These are phyloP conservation scores for Notothenia rossii DNA, from an alignment of 2,113 vertebrate genomes.

Conservation along the genomic window DNA sequence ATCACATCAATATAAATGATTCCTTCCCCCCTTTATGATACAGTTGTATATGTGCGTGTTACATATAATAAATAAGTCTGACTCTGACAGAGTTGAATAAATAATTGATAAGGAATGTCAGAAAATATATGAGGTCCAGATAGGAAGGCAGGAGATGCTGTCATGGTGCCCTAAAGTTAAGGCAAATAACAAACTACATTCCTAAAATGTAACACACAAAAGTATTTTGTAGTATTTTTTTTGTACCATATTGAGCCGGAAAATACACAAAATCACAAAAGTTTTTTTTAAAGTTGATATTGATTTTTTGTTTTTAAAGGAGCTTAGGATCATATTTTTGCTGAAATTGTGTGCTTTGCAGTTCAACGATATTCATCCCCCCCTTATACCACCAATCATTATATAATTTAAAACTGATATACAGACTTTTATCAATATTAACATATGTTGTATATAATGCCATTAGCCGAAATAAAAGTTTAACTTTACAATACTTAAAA, in stretches of 20 bases:
- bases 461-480: not conserved
- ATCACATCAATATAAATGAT: conserved; percentile 33
- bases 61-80: conserved; percentile 16
- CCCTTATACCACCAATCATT: not conserved
- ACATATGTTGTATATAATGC: not conserved
- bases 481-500: not conserved
- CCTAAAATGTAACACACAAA: not conserved
- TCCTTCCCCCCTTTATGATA: not conserved
- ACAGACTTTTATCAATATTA: not conserved
- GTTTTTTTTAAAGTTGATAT: too few species aligned
- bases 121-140: not conserved
- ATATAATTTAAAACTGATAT: not conserved
- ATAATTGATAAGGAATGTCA: not conserved
- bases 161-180: not conserved
- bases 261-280: not conserved
- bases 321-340: not conserved
- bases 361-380: not conserved
- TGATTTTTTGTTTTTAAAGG: not conserved
- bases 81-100: not conserved
- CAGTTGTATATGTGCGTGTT: not conserved
- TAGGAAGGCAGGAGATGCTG: not conserved
- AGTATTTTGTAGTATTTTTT: not conserved
- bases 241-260: not conserved
- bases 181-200: not conserved
- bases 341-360: not conserved